Conservation (phyloP, 2,797 vertebrate genomes). For the Telmatherina bonti region DNA sequence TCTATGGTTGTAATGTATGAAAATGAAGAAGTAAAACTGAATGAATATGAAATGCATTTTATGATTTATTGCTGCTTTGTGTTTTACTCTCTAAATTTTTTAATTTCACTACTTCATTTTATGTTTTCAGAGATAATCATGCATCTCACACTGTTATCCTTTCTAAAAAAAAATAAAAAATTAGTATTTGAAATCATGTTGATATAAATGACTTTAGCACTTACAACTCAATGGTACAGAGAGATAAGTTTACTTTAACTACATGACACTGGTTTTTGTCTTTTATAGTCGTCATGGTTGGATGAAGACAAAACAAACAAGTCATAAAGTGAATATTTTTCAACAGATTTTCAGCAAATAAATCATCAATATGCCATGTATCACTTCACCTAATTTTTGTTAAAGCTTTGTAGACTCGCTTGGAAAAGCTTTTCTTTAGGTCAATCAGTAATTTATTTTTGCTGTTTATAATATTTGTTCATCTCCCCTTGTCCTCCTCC, state of each 20-base stretch:
- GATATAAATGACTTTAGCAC: neutral
- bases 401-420: neutral
- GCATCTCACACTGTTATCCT: too few relatives aligned
- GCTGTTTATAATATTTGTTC: conserved; percentile 41
- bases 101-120: neutral
- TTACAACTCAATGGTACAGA: too few relatives aligned
- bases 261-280: neutral
- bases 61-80: neutral
- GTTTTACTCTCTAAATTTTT: neutral
- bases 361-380: neutral
- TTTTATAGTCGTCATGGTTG: neutral
- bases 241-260: too few relatives aligned
- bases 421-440: conserved; percentile 2
- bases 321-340: neutral
- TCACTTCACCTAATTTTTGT: neutral
- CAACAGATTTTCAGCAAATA: neutral
- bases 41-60: neutral
- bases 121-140: too few relatives aligned
- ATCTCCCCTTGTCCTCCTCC: conserved; percentile 31
- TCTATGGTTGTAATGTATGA: too few relatives aligned
- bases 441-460: conserved; percentile 6
- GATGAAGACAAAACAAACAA: neutral
- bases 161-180: too few relatives aligned
- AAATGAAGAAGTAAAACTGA: neutral
- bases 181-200: neutral